Base-by-base conservation (phyloP, 2,797 vertebrate genomes). In the Fringilla coelebs region DNA sequence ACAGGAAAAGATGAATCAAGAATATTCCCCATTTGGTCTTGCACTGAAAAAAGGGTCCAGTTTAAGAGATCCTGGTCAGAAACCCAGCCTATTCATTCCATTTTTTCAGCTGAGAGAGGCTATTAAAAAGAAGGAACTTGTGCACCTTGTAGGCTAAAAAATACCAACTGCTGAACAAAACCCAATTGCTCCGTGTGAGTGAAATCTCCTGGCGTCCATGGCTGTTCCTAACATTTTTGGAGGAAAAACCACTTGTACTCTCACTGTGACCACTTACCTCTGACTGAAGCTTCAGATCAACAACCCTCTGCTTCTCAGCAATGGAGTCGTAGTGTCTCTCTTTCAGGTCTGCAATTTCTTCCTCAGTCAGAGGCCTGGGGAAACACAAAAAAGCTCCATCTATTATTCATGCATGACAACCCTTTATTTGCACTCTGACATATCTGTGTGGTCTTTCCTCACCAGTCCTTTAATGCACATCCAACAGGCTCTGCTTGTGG, bases 321-420 rank as follows among this genome's bases (percentile, higher is more conserved):
- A 99, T 98, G 32, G 98, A 99, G 75, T 98, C 94, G 20, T 99
- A 99, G 93, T 97, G 98, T 36, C 98, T 99, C 9, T 99, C 98
- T 89, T 97, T 98, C 86, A 99, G 97, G 97, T 99, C 98, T 77
- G 95, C 94, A 74, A 99, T 98, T 98, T 99, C 99, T 93, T 99
- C 99, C 67, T 99, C 99, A 19, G 97, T 99, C 96, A 99, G 98
- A 80, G 99, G 99, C 92, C 99, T 99, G 94, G 73, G 86, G 71
- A 88, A 94, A 51, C 17, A 83, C 32, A 72, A 29, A 58, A 80
- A 79, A 31, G 26, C 28, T 36, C 49, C 57, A 88, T 90, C 58
- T 82, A 89, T 91, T 55, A 86, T 91, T 93, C 34, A 90, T 3
- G 4, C 24, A 2, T 1, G 7, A 51, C 43, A 75, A 40, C 9